These are phyloP conservation scores for Tenthredo mesomela DNA, from an alignment of 2,888 invertebrate species.

Conservation along the genomic window DNA sequence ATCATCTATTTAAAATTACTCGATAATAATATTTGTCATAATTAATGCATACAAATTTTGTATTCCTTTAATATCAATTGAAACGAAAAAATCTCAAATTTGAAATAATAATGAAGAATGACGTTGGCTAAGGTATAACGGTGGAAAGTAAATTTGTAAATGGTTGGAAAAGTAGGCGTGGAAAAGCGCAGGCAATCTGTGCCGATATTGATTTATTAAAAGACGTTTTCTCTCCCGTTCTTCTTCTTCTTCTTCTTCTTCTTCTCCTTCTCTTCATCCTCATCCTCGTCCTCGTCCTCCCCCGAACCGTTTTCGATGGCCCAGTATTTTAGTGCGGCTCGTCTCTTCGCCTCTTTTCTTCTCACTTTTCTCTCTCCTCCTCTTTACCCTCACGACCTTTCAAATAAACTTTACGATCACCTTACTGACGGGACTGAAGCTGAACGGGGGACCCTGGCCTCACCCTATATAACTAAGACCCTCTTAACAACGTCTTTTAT, in stretches of 20 bases:
- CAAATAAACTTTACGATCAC: slow-evolving; percentile 48
- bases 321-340: background rate
- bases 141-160: background rate
- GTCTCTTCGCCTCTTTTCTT: background rate
- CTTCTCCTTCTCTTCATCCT: background rate
- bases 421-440: slow-evolving; percentile 14
- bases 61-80: background rate
- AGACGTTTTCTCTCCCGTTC: background rate
- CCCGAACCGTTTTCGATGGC: slow-evolving; percentile 4
- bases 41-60: too few relatives aligned
- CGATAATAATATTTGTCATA: too few relatives aligned
- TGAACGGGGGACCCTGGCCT: background rate
- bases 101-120: slow-evolving; percentile 9
- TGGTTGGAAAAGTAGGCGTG: background rate
- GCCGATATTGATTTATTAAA: slow-evolving; percentile 39
- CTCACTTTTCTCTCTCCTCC: background rate
- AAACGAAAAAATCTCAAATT: too few relatives aligned
- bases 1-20: too few relatives aligned
- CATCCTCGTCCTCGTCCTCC: background rate
- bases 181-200: slow-evolving; percentile 24
- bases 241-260: background rate
- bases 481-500: slow-evolving; percentile 49
- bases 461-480: slow-evolving; percentile 31
- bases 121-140: background rate
- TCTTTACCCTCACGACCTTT: slow-evolving; percentile 44